A percentile compares a stretch with the other conserved stretches of the same genome.
phyloP scores from a whole-genome alignment of 2,888 invertebrate genomes.

The Drosophila birchii region DNA sequence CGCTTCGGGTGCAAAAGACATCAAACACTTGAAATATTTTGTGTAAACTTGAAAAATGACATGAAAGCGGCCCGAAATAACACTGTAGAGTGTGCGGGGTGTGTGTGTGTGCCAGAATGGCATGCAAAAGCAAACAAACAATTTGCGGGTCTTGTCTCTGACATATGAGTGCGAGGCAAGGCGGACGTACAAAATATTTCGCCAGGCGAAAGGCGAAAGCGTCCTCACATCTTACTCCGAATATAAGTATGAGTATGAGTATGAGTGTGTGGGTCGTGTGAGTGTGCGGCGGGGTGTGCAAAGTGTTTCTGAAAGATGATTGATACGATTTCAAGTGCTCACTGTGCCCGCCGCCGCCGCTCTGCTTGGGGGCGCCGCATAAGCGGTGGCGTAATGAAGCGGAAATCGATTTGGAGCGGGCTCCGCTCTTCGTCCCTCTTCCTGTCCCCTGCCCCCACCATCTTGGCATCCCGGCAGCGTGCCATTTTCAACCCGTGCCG shows the following conservation, averaged over 20 bases:
- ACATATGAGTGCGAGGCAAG: slow-evolving; percentile 40
- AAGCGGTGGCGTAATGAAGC: slow-evolving; percentile 71
- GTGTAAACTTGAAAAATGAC: slow-evolving; percentile 78
- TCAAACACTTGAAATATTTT: slow-evolving; percentile 78
- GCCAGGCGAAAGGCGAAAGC: neutral
- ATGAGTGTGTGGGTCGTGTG: neutral
- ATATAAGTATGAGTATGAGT: neutral
- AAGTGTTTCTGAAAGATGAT: slow-evolving; percentile 74
- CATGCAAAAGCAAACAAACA: slow-evolving; percentile 69
- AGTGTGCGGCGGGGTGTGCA: slow-evolving; percentile 3
- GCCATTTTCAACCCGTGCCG: slow-evolving; percentile 20
- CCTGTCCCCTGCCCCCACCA: slow-evolving; percentile 39
- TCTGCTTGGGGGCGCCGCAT: slow-evolving; percentile 25
- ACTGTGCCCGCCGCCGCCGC: slow-evolving; percentile 11
- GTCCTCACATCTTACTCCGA: slow-evolving; percentile 13
- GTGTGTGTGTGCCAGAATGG: slow-evolving; percentile 23
- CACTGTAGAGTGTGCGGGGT: neutral
- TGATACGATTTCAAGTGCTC: slow-evolving; percentile 63
- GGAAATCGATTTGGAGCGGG: slow-evolving; percentile 77
- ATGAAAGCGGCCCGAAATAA: slow-evolving; percentile 58
- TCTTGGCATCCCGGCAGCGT: neutral
- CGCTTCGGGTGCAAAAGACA: slow-evolving; percentile 75
- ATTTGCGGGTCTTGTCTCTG: slow-evolving; percentile 63
- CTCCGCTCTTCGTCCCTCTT: slow-evolving; percentile 52
- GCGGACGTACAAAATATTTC: slow-evolving; percentile 1